A percentile compares a stretch with the other conserved stretches of the same genome.
Evolutionary conservation across 2,888 invertebrate genomes (phyloP).

Genomic region (Agriopis aurantiaria): DNA sequence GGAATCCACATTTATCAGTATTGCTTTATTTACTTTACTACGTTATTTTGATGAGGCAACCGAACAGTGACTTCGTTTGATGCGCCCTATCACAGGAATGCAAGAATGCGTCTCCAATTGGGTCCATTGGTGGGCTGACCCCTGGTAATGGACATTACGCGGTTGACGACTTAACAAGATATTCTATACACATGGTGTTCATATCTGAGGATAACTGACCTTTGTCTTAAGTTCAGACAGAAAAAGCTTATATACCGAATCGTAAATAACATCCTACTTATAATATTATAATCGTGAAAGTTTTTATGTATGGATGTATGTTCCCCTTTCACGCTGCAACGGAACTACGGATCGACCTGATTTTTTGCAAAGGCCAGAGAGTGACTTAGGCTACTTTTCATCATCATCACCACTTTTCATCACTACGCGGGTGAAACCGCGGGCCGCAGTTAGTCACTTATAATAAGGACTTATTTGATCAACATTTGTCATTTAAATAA

Average conservation of each 20-base stretch:
- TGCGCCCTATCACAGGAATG: slow-evolving; percentile 46
- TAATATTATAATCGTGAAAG: too few species aligned
- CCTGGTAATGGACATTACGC: slow-evolving; percentile 46
- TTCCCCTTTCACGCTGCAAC: too few species aligned
- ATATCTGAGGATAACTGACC: slow-evolving; percentile 4
- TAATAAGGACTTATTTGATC: too few species aligned
- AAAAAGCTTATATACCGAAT: not conserved
- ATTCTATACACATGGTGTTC: slow-evolving; percentile 44
- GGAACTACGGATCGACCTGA: too few species aligned
- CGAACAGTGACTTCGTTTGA: slow-evolving; percentile 9
- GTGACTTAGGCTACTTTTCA: too few species aligned
- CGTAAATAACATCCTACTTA: not conserved
- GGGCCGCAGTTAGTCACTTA: too few species aligned
- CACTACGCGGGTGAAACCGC: too few species aligned
- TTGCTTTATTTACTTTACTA: not conserved
- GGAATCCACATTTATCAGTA: not conserved
- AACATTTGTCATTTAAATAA: too few species aligned
- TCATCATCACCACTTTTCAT: too few species aligned
- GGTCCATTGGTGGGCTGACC: slow-evolving; percentile 39
- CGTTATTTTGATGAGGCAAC: not conserved
- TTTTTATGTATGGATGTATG: too few species aligned
- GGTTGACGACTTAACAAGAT: slow-evolving; percentile 53
- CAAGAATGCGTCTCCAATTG: slow-evolving; percentile 39
- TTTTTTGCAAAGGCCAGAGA: too few species aligned
- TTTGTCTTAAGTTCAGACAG: not conserved